phyloP scores from a whole-genome alignment of 2,888 invertebrate genomes.

The Brassicogethes aeneus region DNA sequence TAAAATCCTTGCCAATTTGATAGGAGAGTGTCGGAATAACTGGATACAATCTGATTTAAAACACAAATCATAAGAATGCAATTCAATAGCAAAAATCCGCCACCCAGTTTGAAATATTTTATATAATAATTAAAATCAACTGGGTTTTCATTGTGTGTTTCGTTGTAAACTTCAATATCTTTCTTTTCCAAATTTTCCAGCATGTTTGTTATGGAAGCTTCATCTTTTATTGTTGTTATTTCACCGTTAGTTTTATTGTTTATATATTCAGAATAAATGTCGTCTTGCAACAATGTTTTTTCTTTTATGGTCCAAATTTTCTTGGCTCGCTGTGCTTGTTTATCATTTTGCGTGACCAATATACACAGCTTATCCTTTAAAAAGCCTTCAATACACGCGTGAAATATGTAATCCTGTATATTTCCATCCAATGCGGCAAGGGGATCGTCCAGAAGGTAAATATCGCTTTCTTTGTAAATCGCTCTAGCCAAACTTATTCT shows the following conservation, averaged over 20 bases:
- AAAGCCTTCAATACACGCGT: conserved; percentile 53
- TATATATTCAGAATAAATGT: conserved; percentile 45
- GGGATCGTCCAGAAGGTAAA: conserved; percentile 69
- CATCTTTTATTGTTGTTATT: conserved; percentile 52
- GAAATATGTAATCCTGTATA: conserved; percentile 59
- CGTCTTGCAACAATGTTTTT: conserved; percentile 3
- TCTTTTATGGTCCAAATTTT: conserved; percentile 40
- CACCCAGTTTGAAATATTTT: conserved; percentile 16
- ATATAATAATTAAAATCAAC: conserved; percentile 15
- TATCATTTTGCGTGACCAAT: conserved; percentile 33
- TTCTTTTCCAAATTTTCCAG: conserved; percentile 10
- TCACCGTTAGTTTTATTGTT: conserved; percentile 62
- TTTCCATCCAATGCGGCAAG: conserved; percentile 68
- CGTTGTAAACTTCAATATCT: conserved; percentile 9
- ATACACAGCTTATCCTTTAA: conserved; percentile 48
- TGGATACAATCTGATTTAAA: conserved; percentile 9
- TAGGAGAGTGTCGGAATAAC: conserved; percentile 13
- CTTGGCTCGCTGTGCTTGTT: conserved; percentile 45
- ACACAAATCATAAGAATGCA: conserved; percentile 8
- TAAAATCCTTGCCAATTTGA: conserved; percentile 13
- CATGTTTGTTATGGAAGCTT: neutral
- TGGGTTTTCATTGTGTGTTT: conserved; percentile 11
- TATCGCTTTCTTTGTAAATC: conserved; percentile 61
- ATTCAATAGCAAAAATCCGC: conserved; percentile 12
- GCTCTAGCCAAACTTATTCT: conserved; percentile 66